phyloP scores from a whole-genome alignment of 2,113 vertebrate species.

The Hepsetus odoe region DNA sequence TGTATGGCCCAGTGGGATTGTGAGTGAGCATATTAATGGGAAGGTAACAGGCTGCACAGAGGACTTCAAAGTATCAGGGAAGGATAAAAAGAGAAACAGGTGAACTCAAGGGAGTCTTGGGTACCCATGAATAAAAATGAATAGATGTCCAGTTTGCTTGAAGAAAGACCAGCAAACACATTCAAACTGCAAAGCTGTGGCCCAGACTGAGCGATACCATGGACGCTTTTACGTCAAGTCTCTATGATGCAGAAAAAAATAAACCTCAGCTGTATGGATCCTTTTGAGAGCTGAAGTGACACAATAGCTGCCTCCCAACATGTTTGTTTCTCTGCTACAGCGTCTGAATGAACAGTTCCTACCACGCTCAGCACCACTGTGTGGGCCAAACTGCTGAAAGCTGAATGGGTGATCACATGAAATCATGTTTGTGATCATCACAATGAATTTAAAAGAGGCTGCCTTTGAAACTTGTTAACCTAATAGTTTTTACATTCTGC shows the following conservation, averaged over 20 bases:
- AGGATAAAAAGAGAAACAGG: conserved; percentile 32
- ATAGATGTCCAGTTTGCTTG: neutral
- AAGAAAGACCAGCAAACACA: neutral
- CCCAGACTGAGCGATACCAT: neutral
- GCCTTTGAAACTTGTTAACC: too few species aligned
- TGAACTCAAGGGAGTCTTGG: conserved; percentile 16
- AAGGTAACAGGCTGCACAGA: neutral
- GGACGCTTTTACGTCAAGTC: neutral
- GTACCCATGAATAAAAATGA: conserved; percentile 1
- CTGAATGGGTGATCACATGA: too few species aligned
- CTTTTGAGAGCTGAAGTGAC: too few species aligned
- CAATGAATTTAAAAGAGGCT: too few species aligned
- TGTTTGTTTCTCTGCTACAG: too few species aligned
- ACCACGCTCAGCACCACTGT: too few species aligned
- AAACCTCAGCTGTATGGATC: too few species aligned
- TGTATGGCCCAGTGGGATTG: conserved; percentile 4
- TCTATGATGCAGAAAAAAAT: too few species aligned
- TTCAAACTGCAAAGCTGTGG: conserved; percentile 20
- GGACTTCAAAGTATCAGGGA: conserved; percentile 31
- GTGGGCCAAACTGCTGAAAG: too few species aligned
- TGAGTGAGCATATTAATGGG: conserved; percentile 1
- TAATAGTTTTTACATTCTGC: neutral
- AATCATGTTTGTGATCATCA: too few species aligned
- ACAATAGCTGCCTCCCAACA: too few species aligned
- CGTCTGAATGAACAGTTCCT: too few species aligned